phyloP scores from a whole-genome alignment of 2,113 vertebrate genomes.

The Psettodes erumei region DNA sequence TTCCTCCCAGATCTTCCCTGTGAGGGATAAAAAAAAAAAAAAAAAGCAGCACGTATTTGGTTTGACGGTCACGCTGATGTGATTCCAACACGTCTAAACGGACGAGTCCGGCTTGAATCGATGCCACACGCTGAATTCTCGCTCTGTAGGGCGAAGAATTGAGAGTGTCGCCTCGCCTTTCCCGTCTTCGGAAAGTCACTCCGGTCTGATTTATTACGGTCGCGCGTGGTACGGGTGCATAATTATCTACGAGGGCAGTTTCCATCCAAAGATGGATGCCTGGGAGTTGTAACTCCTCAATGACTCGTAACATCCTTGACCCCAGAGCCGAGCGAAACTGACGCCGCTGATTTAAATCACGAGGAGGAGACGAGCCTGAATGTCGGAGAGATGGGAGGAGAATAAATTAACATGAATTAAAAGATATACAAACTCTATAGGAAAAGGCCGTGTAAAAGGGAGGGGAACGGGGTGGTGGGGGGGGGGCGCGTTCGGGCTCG shows the following conservation, averaged over 20 bases:
- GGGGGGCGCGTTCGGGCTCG: background rate
- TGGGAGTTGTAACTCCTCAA: slow-evolving; percentile 17
- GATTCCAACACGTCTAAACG: no score
- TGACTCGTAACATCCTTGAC: slow-evolving; percentile 30
- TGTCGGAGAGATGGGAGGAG: background rate
- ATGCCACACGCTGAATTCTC: no score
- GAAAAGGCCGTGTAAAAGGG: background rate
- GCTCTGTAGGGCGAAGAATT: background rate
- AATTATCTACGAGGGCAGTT: slow-evolving; percentile 7
- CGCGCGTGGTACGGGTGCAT: slow-evolving; percentile 6
- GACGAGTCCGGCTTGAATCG: no score
- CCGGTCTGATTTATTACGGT: slow-evolving; percentile 33
- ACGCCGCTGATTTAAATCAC: slow-evolving; percentile 18
- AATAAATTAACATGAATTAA: background rate
- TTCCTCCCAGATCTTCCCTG: slow-evolving; percentile 97
- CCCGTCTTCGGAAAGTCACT: slow-evolving; percentile 7
- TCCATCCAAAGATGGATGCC: slow-evolving; percentile 30
- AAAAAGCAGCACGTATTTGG: background rate
- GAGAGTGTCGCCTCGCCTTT: slow-evolving; percentile 27
- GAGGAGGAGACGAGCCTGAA: background rate
- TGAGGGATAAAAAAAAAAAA: slow-evolving; percentile 5
- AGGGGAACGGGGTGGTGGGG: background rate
- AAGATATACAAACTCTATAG: background rate
- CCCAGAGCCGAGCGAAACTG: slow-evolving; percentile 23
- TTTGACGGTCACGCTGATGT: background rate